Evolutionary conservation across 2,888 invertebrate genomes (phyloP).

Genomic region (Plebejus anna): DNA sequence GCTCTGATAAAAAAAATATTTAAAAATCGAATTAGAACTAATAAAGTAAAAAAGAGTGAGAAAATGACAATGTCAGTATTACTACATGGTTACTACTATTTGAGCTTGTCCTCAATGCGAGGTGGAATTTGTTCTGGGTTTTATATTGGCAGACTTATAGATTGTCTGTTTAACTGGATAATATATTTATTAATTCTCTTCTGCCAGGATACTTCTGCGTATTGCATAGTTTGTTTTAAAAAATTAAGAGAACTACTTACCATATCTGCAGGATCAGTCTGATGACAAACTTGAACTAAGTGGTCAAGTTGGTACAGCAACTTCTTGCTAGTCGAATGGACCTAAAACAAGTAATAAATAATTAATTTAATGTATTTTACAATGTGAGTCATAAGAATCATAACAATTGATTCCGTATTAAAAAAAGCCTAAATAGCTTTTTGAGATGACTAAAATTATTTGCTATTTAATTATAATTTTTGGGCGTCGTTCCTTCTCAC

Average conservation of each 20-base stretch:
- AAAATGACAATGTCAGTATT: too few species aligned
- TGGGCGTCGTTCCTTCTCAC: too few species aligned
- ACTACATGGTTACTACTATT: too few species aligned
- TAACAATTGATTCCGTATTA: too few species aligned
- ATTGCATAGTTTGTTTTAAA: neutral
- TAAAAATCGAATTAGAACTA: neutral
- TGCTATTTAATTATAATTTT: too few species aligned
- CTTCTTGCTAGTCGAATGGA: slow-evolving; percentile 97
- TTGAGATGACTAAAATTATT: too few species aligned
- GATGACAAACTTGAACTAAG: slow-evolving; percentile 97
- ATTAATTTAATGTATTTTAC: too few species aligned
- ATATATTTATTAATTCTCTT: neutral
- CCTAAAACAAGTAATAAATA: slow-evolving; percentile 68
- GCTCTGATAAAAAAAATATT: slow-evolving; percentile 44
- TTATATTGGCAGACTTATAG: neutral
- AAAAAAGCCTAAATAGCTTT: too few species aligned
- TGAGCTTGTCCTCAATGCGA: neutral
- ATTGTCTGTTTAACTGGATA: too few species aligned
- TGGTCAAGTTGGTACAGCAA: slow-evolving; percentile 96
- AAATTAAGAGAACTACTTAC: slow-evolving; percentile 44
- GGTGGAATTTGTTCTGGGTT: neutral
- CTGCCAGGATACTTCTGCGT: neutral
- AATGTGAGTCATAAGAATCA: too few species aligned
- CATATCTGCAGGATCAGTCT: slow-evolving; percentile 86
- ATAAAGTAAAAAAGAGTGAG: neutral